Evolutionary conservation across 2,888 invertebrate genomes (phyloP).

Genomic region (Polyommatus icarus): DNA sequence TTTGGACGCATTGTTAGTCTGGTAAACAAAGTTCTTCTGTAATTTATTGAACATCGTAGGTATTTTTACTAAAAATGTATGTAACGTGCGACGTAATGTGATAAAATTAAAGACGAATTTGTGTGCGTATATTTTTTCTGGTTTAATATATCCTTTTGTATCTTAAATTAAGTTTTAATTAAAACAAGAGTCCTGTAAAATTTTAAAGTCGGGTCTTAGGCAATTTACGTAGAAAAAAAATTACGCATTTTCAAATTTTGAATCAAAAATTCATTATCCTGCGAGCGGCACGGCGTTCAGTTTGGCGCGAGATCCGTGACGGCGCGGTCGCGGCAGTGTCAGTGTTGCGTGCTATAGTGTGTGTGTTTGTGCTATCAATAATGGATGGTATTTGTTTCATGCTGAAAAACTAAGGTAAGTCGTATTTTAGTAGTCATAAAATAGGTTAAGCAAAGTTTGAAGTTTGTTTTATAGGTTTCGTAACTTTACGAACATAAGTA

Average conservation of each 20-base stretch:
- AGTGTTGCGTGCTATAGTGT: conserved; percentile 21
- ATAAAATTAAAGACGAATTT: background rate
- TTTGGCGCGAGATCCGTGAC: conserved; percentile 23
- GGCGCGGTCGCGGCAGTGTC: conserved; percentile 23
- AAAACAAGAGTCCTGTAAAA: background rate
- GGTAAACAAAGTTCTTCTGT: too few species aligned
- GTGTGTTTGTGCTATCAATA: conserved; percentile 18
- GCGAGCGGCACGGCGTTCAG: conserved; percentile 9
- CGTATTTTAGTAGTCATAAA: background rate
- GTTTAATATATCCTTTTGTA: background rate
- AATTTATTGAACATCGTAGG: too few species aligned
- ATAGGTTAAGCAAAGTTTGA: background rate
- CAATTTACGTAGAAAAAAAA: background rate
- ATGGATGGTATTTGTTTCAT: conserved; percentile 26
- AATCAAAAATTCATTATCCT: background rate
- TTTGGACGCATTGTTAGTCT: too few species aligned
- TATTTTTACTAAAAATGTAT: too few species aligned
- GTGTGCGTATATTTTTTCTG: background rate
- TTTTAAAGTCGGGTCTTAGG: background rate
- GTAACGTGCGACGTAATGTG: too few species aligned
- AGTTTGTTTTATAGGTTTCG: background rate
- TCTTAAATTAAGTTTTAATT: background rate
- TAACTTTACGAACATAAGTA: background rate
- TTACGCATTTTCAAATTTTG: background rate
- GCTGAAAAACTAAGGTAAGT: conserved; percentile 24